Evolutionary conservation across 92 coral and sea anemone genomes (phyloP), one percentile per base, ranked within the genome.

Genomic region (Palythoa grandiflora): DNA sequence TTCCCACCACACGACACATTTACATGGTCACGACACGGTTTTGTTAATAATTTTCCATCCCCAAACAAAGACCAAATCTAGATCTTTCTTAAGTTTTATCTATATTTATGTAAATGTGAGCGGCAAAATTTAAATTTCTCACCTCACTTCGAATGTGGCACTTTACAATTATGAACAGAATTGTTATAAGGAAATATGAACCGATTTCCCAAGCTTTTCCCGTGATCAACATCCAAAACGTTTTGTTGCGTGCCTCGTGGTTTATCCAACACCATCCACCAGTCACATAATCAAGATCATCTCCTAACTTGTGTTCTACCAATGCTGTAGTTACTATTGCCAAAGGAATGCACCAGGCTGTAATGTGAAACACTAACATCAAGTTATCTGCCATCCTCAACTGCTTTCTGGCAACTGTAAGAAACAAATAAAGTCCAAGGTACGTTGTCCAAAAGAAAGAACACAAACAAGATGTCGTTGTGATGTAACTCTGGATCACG

Each of bases 371-470:
- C 11, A 84, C 74, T 9, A 90, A 76, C 79, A 95, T 84, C 88
- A 93, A 71, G 6, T 80, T 93, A 65, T 89, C 95, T 37, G 98
- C 97, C 12, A 88, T 54, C 35, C 53, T 79, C 3, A 89, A 86
- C 20, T 91, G 87, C 39, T 86, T 89, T 68, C 73, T 86, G 1
- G 94, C 98, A 40, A 97, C 87, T 19, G 84, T 90, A 35, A 89
- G 68, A 91, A 92, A 93, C 90, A 97, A 47, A 61, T 83, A 95
- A 20, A 90, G 77, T 35, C 98, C 97, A 47, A 97, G 86, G 38
- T 93, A 97, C 1, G 97, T 88, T 20, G 99, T 95, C 99, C 99
- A 97, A 53, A 95, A 95, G 76, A 97, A 97, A 3, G 99, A 97
- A 91, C 98, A 95, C 83, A 97, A 77, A 55, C 91, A 84, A 9